Base-by-base conservation (phyloP, 2,113 vertebrate genomes). In the Nansenia antarctica region DNA sequence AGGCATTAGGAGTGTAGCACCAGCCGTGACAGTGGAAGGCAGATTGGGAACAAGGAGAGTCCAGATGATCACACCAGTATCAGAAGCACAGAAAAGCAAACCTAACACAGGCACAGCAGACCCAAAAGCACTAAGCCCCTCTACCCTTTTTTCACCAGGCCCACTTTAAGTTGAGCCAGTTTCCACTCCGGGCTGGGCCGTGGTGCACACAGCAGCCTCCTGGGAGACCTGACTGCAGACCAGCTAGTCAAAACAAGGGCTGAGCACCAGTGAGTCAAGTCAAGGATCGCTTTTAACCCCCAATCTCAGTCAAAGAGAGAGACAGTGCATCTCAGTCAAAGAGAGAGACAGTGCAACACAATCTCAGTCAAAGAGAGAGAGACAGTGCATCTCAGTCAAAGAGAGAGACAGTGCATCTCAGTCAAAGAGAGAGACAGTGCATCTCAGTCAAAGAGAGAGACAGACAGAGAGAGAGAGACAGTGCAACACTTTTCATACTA, bases 101-200 rank as follows among this genome's bases (percentile, higher is more conserved):
- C 63, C 67, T 72, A 59, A 77, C 69, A 55, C 61, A 79, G 73
- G 71, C 64, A 70, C 78, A 79, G n/a, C n/a, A n/a, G n/a, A n/a
- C 70, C 75, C 65, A 69, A 14, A 27, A 24, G 52, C n/a, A 26
- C 3, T n/a, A 9, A 26, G 20, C 37, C 76, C 35, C 67, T 76
- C 61, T 67, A 82, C 71, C 81, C 82, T 84, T 74, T 85, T 88
- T 88, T 87, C 20, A 87, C 87, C 86, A 87, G 85, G 53, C 76
- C 85, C 24, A 57, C 77, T 85, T 75, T 80, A 82, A 84, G 77
- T 82, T 77, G 79, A 89, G 88, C 88, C 87, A 91, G 87, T 91
- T 91, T 91, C 88, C 88, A 91, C 88, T 86, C 87, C 75, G 80
- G 85, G 86, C 90, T 91, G 90, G 87, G 90, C 88, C 87, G 90